Percentiles rank a stretch among this genome's conserved stretches.
These are phyloP conservation scores for Sipha flava DNA, from an alignment of 1,140 invertebrate species.

Conservation along the genomic window DNA sequence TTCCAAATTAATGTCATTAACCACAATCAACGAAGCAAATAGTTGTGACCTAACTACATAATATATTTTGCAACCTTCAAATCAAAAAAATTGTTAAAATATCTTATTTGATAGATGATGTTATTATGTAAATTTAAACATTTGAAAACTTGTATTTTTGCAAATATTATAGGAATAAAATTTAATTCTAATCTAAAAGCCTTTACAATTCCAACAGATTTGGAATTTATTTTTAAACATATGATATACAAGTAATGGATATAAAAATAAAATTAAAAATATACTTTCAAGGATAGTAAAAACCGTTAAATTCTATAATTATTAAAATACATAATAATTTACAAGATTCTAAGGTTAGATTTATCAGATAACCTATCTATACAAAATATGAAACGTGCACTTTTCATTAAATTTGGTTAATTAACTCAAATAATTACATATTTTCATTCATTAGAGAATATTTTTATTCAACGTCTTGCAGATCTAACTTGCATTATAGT, in stretches of 20 bases:
- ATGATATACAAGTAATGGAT: no score
- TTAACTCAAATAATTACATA: background rate
- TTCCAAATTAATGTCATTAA: no score
- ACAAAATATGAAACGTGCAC: background rate
- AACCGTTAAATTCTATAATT: background rate
- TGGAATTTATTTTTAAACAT: no score
- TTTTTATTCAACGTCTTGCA: no score
- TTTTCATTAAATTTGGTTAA: background rate
- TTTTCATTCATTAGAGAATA: no score
- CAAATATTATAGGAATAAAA: background rate
- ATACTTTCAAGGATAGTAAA: conserved; percentile 6
- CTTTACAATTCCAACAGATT: background rate
- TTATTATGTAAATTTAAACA: background rate
- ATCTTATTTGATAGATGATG: background rate
- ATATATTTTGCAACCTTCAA: background rate
- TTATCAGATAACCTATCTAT: background rate
- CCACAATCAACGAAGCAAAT: no score
- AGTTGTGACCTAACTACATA: background rate
- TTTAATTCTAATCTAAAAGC: background rate
- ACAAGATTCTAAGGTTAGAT: conserved; percentile 1
- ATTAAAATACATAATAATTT: background rate
- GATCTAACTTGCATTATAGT: no score
- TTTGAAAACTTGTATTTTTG: background rate
- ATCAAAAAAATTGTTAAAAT: background rate
- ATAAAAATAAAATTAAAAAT: background rate